phyloP scores from a whole-genome alignment of 1,140 invertebrate species.

The Samia ricini region DNA sequence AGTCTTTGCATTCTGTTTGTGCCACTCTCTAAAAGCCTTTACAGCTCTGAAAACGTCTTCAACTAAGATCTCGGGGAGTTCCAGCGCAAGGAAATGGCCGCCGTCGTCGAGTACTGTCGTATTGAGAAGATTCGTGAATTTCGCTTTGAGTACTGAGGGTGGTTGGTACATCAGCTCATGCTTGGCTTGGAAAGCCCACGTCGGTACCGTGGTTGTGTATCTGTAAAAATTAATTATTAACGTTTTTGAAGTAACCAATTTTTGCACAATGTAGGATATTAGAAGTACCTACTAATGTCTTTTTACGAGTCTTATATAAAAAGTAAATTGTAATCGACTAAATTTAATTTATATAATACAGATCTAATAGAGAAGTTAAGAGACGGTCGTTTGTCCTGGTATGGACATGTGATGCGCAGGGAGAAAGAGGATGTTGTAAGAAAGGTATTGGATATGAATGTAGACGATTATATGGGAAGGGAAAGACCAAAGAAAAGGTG shows the following conservation, averaged over 20 bases:
- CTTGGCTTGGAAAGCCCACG: constrained; percentile 81
- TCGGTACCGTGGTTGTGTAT: constrained; percentile 81
- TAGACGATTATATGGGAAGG: too few relatives aligned
- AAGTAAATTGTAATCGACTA: too few relatives aligned
- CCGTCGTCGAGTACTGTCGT: constrained; percentile 78
- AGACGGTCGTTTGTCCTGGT: too few relatives aligned
- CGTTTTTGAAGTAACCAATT: constrained; percentile 11
- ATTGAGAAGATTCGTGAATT: constrained; percentile 81
- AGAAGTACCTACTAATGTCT: too few relatives aligned
- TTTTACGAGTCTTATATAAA: too few relatives aligned
- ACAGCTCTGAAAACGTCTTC: constrained; percentile 78
- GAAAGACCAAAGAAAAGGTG: too few relatives aligned
- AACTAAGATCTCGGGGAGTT: constrained; percentile 84
- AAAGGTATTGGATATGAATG: too few relatives aligned
- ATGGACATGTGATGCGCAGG: too few relatives aligned
- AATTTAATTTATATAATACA: too few relatives aligned
- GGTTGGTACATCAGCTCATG: constrained; percentile 80
- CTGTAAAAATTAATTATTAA: background rate
- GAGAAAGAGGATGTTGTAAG: too few relatives aligned
- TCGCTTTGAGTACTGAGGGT: constrained; percentile 76
- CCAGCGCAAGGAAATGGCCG: constrained; percentile 92
- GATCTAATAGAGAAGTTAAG: too few relatives aligned
- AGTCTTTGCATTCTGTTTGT: constrained; percentile 27
- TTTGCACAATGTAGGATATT: too few relatives aligned
- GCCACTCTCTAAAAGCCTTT: constrained; percentile 45